A percentile compares a stretch with the other conserved stretches of the same genome.
Evolutionary conservation across 2,888 invertebrate genomes (phyloP).

Genomic region (Matsumyia berberina): DNA sequence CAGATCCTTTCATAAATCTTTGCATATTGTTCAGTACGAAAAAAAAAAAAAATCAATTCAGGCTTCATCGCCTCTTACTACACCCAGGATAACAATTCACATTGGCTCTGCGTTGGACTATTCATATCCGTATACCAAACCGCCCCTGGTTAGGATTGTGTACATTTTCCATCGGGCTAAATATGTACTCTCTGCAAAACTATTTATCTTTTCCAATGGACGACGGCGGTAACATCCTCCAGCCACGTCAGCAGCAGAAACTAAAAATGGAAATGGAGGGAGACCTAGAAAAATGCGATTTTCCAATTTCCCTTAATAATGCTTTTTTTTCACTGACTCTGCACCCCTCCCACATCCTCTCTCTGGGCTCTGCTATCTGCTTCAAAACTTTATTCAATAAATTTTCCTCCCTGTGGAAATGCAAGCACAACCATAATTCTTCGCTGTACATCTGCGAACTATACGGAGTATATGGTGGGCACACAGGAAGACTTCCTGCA

Average conservation of each 20-base stretch:
- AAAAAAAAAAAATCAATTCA: constrained; percentile 57
- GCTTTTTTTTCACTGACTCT: constrained; percentile 22
- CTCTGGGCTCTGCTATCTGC: constrained; percentile 22
- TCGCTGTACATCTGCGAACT: constrained; percentile 37
- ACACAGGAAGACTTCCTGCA: constrained; percentile 3
- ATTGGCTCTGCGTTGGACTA: constrained; percentile 14
- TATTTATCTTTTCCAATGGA: constrained; percentile 71
- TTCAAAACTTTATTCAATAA: constrained; percentile 74
- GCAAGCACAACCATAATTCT: constrained; percentile 72
- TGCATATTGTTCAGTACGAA: constrained; percentile 63
- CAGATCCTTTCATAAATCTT: constrained; percentile 73
- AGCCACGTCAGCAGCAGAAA: constrained; percentile 65
- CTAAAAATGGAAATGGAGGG: constrained; percentile 45
- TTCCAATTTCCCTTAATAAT: constrained; percentile 72
- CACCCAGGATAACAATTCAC: constrained; percentile 62
- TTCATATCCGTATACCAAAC: constrained; percentile 33
- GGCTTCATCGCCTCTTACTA: constrained; percentile 68
- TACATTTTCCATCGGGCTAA: constrained; percentile 62
- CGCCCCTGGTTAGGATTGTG: constrained; percentile 65
- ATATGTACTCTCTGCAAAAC: constrained; percentile 61
- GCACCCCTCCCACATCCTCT: not conserved
- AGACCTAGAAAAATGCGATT: constrained; percentile 67
- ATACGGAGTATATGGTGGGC: constrained; percentile 8
- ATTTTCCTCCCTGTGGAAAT: constrained; percentile 66
- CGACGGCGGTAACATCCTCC: constrained; percentile 63